These are phyloP conservation scores for Malurus elegans DNA, from an alignment of 2,113 vertebrate genomes.

Conservation along the genomic window DNA sequence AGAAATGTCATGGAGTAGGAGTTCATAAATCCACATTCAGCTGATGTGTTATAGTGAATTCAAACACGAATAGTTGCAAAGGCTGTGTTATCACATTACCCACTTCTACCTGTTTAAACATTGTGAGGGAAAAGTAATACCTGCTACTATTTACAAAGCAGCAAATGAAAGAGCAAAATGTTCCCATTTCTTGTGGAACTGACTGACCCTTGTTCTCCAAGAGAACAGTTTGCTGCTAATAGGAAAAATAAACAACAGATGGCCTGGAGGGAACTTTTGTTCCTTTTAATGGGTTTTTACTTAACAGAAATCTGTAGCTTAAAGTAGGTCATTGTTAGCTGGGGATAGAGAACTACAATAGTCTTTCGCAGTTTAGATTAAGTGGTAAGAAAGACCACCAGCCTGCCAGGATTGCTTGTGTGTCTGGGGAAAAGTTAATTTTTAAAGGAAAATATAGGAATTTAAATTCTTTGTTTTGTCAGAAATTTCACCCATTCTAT, in stretches of 20 bases:
- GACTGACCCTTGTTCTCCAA: conserved; percentile 24
- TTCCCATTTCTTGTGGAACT: conserved; percentile 6
- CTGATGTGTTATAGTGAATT: not conserved
- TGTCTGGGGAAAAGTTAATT: not conserved
- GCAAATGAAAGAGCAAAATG: conserved; percentile 18
- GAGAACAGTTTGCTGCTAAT: conserved; percentile 51
- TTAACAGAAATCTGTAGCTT: not conserved
- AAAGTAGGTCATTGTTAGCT: conserved; percentile 48
- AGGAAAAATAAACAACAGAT: conserved; percentile 66
- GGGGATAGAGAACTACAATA: not conserved
- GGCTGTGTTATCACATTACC: not conserved
- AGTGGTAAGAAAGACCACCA: not conserved
- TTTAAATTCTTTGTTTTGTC: not conserved
- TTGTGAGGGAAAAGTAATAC: not conserved
- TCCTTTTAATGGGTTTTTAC: conserved; percentile 21
- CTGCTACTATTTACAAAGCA: conserved; percentile 22
- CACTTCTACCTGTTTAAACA: conserved; percentile 17
- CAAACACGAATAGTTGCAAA: not conserved
- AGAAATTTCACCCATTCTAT: not conserved
- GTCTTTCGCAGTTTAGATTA: not conserved
- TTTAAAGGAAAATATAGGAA: not conserved
- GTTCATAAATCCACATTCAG: not conserved
- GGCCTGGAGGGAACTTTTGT: conserved; percentile 7
- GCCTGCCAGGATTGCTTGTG: not conserved
- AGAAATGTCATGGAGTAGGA: not conserved